Evolutionary conservation across 2,888 invertebrate genomes (phyloP).

Genomic region (Oeneis ivallda): DNA sequence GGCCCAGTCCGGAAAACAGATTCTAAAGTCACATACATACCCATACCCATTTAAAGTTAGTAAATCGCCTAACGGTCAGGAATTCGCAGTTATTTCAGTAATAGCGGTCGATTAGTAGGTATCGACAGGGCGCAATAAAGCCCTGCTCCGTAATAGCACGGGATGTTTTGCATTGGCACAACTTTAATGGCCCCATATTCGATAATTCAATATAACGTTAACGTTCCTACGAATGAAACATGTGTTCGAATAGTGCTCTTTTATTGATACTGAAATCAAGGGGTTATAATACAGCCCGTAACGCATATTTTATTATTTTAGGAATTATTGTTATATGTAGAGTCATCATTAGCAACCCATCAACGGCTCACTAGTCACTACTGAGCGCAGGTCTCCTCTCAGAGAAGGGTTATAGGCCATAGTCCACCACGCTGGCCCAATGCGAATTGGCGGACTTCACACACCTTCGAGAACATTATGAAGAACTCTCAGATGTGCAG

Average conservation of each 20-base stretch:
- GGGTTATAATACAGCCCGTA: neutral
- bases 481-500: no score
- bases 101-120: conserved; percentile 76
- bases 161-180: conserved; percentile 79
- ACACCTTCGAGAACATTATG: no score
- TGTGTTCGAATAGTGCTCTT: conserved; percentile 28
- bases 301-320: no score
- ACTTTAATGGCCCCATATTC: conserved; percentile 75
- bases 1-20: no score
- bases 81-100: conserved; percentile 73
- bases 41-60: neutral
- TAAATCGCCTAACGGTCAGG: conserved; percentile 34
- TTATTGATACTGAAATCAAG: conserved; percentile 18
- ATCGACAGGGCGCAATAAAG: conserved; percentile 74
- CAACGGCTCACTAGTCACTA: no score
- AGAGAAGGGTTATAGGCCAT: no score
- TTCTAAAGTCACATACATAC: neutral
- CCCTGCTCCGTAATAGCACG: conserved; percentile 64
- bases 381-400: no score
- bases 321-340: no score
- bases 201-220: conserved; percentile 59
- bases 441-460: no score
- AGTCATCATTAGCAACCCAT: no score
- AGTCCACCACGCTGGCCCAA: no score
- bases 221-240: conserved; percentile 33